Percentiles rank a stretch among this genome's conserved stretches.
Conservation (phyloP, 1,140 invertebrate genomes). For the Leptinotarsa defecta region DNA sequence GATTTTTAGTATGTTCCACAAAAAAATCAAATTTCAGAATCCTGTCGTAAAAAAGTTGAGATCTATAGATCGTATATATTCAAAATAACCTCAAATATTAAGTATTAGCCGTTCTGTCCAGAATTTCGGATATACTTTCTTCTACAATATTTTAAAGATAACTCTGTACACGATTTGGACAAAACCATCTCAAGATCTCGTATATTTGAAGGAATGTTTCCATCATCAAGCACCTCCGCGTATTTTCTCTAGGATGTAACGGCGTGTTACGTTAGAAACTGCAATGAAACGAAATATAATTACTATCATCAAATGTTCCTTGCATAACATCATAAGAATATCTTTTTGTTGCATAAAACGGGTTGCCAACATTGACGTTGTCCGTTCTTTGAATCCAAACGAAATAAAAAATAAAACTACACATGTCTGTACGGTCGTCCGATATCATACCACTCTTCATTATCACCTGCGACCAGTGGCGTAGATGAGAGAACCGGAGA, state of each 20-base stretch:
- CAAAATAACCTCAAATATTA: too few relatives aligned
- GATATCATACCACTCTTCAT: slow-evolving; percentile 17
- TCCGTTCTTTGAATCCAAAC: slow-evolving; percentile 22
- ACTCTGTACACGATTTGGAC: too few relatives aligned
- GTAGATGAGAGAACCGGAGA: background rate
- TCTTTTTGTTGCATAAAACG: slow-evolving; percentile 24
- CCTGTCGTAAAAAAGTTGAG: too few relatives aligned
- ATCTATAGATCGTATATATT: too few relatives aligned
- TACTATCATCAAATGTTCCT: slow-evolving; percentile 19
- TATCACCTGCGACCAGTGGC: slow-evolving; percentile 25
- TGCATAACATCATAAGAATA: slow-evolving; percentile 18
- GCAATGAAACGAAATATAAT: slow-evolving; percentile 9
- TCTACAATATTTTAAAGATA: too few relatives aligned
- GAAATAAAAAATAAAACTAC: slow-evolving; percentile 28
- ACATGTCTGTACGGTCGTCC: slow-evolving; percentile 24
- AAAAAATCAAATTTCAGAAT: too few relatives aligned
- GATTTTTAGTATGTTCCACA: too few relatives aligned
- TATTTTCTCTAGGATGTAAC: background rate
- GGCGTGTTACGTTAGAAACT: slow-evolving; percentile 9
- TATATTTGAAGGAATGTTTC: too few relatives aligned
- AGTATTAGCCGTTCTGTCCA: too few relatives aligned
- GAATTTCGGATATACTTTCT: too few relatives aligned
- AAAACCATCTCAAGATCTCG: too few relatives aligned
- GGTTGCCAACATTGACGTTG: slow-evolving; percentile 10
- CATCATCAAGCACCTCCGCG: too few relatives aligned